These are phyloP conservation scores for Calliphora vicina DNA, from an alignment of 1,140 invertebrate genomes.

Conservation along the genomic window DNA sequence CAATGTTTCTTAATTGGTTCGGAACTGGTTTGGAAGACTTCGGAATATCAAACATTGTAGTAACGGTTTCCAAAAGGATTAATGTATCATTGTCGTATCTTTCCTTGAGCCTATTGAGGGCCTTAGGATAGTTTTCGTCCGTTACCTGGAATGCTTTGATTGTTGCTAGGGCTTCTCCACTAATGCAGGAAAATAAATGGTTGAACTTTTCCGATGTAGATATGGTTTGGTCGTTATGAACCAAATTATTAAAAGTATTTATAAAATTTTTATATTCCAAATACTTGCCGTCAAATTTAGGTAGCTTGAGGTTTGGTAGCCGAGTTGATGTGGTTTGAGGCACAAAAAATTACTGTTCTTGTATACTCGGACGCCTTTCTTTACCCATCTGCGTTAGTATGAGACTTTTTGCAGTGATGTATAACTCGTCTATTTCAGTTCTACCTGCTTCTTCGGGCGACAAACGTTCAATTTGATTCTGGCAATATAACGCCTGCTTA, in stretches of 20 bases:
- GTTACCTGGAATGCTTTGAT: constrained; percentile 37
- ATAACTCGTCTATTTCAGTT: constrained; percentile 30
- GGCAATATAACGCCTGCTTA: neutral
- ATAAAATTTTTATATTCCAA: constrained; percentile 36
- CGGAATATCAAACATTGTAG: constrained; percentile 17
- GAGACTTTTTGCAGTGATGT: neutral
- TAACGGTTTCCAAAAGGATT: no score
- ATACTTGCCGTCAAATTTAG: constrained; percentile 36
- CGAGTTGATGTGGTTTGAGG: neutral
- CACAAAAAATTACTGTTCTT: neutral
- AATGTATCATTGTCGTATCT: constrained; percentile 34
- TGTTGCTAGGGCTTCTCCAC: neutral
- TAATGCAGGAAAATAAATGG: constrained; percentile 27
- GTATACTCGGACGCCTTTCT: neutral
- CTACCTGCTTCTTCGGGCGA: neutral
- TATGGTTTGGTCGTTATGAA: neutral
- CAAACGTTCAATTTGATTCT: constrained; percentile 24
- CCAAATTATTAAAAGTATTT: constrained; percentile 22
- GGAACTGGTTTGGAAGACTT: neutral
- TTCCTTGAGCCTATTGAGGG: constrained; percentile 5
- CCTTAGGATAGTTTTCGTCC: constrained; percentile 34
- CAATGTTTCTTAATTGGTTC: constrained; percentile 17
- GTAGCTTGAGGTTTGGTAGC: constrained; percentile 25
- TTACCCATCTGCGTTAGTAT: neutral
- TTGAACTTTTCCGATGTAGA: constrained; percentile 36